Conservation (phyloP, 1,140 invertebrate genomes). For the Lineus longissimus region DNA sequence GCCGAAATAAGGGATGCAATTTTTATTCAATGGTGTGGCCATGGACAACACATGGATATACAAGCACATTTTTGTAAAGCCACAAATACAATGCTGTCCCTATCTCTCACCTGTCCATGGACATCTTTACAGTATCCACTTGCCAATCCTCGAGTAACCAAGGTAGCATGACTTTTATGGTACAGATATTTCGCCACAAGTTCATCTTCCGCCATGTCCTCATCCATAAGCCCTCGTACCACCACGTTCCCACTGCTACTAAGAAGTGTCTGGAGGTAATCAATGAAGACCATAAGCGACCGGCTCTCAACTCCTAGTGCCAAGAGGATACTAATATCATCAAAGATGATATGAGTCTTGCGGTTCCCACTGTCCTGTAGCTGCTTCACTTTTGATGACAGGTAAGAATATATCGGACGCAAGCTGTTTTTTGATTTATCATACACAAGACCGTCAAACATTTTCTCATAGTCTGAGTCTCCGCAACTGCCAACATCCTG, state of each 20-base stretch:
- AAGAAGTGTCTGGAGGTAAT: conserved; percentile 13
- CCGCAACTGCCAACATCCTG: background rate
- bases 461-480: conserved; percentile 9
- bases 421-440: background rate
- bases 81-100: too few species aligned
- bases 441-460: background rate
- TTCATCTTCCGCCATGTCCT: conserved; percentile 23
- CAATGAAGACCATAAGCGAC: conserved; percentile 20
- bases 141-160: conserved; percentile 24
- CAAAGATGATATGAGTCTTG: conserved; percentile 26
- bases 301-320: conserved; percentile 20
- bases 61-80: too few species aligned
- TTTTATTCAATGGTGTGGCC: too few species aligned
- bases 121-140: conserved; percentile 38
- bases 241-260: conserved; percentile 17
- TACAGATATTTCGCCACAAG: conserved; percentile 19
- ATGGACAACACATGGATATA: too few species aligned
- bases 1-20: too few species aligned
- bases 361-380: background rate
- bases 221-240: conserved; percentile 16
- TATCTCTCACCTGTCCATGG: conserved; percentile 37
- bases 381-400: conserved; percentile 7
- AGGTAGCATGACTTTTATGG: conserved; percentile 19
- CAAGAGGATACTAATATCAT: conserved; percentile 28
- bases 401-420: background rate